Evolutionary conservation across 1,140 invertebrate species (phyloP).

Genomic region (Apis cerana): DNA sequence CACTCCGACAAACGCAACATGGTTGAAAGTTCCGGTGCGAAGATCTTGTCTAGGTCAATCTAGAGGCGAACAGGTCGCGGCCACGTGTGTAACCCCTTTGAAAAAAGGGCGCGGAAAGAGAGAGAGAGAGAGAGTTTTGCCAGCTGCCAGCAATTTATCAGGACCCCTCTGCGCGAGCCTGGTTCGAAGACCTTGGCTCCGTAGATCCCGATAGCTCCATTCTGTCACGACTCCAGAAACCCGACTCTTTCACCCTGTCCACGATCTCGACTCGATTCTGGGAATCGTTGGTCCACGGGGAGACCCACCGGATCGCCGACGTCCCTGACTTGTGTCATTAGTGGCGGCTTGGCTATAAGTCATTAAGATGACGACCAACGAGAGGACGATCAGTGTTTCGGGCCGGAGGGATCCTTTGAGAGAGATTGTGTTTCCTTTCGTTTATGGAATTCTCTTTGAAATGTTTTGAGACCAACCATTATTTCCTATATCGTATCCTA

Average conservation of each 20-base stretch:
- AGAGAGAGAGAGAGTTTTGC: constrained; percentile 46
- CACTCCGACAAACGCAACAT: no score
- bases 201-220: constrained; percentile 53
- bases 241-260: constrained; percentile 23
- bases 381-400: constrained; percentile 3
- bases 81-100: constrained; percentile 63
- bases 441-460: background rate
- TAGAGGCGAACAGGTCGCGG: background rate
- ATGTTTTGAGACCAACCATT: no score
- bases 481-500: no score
- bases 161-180: constrained; percentile 28
- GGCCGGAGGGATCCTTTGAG: background rate
- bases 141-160: constrained; percentile 64
- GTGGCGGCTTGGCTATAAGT: constrained; percentile 25
- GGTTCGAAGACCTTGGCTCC: constrained; percentile 48
- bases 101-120: background rate
- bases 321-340: constrained; percentile 48
- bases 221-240: constrained; percentile 47
- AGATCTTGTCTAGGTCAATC: constrained; percentile 1
- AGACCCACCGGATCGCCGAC: constrained; percentile 53
- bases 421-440: no score
- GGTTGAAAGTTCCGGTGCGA: background rate
- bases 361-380: constrained; percentile 39
- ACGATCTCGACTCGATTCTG: constrained; percentile 25
- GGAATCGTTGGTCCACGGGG: constrained; percentile 40